Base-by-base conservation (phyloP, 1,140 invertebrate species). In the Papilio polyxenes region DNA sequence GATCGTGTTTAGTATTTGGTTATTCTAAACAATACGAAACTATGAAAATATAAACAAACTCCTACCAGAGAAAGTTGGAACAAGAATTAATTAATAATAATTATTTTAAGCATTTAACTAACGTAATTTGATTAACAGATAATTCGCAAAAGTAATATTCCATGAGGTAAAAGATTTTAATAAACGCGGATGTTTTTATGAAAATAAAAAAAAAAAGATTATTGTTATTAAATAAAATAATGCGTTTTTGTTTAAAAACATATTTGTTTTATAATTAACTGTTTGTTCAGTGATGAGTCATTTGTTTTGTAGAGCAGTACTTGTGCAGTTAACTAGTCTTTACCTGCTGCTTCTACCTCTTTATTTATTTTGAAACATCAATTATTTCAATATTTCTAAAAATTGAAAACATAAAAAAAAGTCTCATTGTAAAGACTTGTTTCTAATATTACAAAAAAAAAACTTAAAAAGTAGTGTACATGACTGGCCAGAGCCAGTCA, bases 201-300 rank as follows among this genome's bases (percentile, higher is more conserved):
- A 17, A 37, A 72, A 72, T 72, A 13, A 65, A 65, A 65, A 65
- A 23, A 65, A n/a, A n/a, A n/a, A 40, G 13, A 72, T 3, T 6
- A 72, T 6, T 13, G 2, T 17, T 6, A 37, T 31, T 31, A 31
- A 31, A 69, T 49, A 48, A 72, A 72, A 23, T 20, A 75, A 48
- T 44, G 37, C 31, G 31, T 44, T 75, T 75, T 75, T 49, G 37
- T 75, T 44, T 75, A 44, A 77, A 77, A 77, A 77, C 31, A 72
- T 72, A 72, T 72, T 72, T 72, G 31, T 72, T 72, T 37, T 72
- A 37, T 13, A 72, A 72, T 65, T 65, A 65, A 11, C 23, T 72
- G 65, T 40, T 72, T 72, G 62, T 82, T 51, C 82, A 65, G 77
- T 72, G 77, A 82, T 77, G 74, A 69, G 77, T 65, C 56, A 20